Evolutionary conservation across 2,888 invertebrate species (phyloP), one percentile per base, ranked within the genome.

Genomic region (Alentia gelatinosa): DNA sequence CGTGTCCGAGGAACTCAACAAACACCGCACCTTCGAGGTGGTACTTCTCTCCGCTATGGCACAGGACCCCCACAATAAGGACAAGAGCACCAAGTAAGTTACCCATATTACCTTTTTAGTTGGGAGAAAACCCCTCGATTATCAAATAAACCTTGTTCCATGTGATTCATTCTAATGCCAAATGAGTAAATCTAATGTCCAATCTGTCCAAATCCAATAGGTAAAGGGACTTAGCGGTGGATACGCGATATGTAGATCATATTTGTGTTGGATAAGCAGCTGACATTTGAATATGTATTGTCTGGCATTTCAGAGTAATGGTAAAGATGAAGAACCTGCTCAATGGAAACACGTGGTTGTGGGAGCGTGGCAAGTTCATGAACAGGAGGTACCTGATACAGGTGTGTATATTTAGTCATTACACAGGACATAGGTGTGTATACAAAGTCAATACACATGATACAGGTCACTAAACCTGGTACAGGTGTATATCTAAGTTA

Each of bases 331-430:
- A 95, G 93, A 95, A 96, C 91, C 92, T 96, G 56, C 91, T 95
- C 75, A 96, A 95, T 92, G 94, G 94, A 37, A 96, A 96, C 92
- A 95, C 95, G 3, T 96, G 96, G 96, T 93, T 96, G 5, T 96
- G 96, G 96, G 96, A 96, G 89, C 93, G 95, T 91, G 96, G 95
- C 9, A 96, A 96, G 93, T 96, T 96, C 92, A 95, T 96, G 94
- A 96, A 96, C 94, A 93, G 96, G 88, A 93, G 96, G 90, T 96
- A 95, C 91, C 93, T 96, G 5, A 96, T 96, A 92, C 96, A 96
- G 96, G 96, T 96, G 90, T n/a, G n/a, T n/a, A n/a, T n/a, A n/a
- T n/a, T n/a, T n/a, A n/a, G n/a, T n/a, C n/a, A n/a, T n/a, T n/a
- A n/a, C n/a, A n/a, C n/a, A n/a, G n/a, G n/a, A n/a, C n/a, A n/a